Conservation (phyloP, 2,113 vertebrate genomes). For the Sterrhoptilus dennistouni region DNA sequence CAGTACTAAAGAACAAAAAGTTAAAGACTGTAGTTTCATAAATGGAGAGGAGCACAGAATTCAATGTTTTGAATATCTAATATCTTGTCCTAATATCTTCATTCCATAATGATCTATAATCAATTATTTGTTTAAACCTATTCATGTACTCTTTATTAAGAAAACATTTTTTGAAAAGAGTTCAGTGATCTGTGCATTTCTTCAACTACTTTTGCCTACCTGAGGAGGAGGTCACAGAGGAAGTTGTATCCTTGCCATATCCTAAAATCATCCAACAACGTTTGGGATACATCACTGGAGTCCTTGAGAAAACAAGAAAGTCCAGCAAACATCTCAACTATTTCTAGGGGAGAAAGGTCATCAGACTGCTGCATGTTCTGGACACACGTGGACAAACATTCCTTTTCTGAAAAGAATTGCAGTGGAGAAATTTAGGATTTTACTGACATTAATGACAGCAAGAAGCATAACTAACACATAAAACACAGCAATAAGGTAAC, state of each 20-base stretch:
- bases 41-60: not conserved
- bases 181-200: not conserved
- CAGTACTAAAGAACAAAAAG: not conserved
- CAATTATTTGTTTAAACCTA: not conserved
- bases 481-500: not conserved
- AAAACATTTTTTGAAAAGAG: not conserved
- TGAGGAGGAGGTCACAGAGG: conserved; percentile 95
- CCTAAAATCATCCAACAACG: conserved; percentile 93
- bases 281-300: conserved; percentile 96
- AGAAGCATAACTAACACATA: not conserved
- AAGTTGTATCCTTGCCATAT: conserved; percentile 98
- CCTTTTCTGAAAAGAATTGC: conserved; percentile 86
- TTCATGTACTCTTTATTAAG: not conserved
- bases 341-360: conserved; percentile 93
- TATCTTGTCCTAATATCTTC: not conserved
- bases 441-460: not conserved
- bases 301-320: conserved; percentile 99
- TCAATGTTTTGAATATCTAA: not conserved
- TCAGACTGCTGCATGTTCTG: conserved; percentile 99
- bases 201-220: conserved; percentile 72
- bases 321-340: conserved; percentile 97
- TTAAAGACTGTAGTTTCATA: not conserved
- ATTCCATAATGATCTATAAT: not conserved
- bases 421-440: not conserved
- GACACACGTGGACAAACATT: conserved; percentile 93